Conservation (phyloP, 2,888 invertebrate species). For the Stramonita haemastoma region DNA sequence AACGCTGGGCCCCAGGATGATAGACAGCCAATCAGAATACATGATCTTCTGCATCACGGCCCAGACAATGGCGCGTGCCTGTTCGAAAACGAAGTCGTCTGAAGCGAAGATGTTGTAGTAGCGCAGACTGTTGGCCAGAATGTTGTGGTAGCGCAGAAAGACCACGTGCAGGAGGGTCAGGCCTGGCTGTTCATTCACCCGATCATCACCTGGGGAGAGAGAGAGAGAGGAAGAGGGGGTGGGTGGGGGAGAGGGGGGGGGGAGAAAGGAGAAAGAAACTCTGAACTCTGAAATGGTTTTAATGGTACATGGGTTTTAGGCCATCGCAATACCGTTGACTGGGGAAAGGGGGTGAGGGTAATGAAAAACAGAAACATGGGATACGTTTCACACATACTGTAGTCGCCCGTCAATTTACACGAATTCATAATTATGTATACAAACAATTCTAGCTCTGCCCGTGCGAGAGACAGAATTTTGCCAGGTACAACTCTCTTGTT, state of each 20-base stretch:
- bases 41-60: conserved; percentile 68
- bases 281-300: too few relatives aligned
- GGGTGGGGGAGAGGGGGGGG: not conserved
- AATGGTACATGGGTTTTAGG: too few relatives aligned
- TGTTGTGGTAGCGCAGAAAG: conserved; percentile 58
- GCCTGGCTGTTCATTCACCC: conserved; percentile 58
- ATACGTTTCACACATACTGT: too few relatives aligned
- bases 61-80: conserved; percentile 82
- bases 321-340: too few relatives aligned
- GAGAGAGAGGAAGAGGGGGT: not conserved
- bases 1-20: conserved; percentile 83
- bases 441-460: too few relatives aligned
- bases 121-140: conserved; percentile 49
- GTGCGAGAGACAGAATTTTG: too few relatives aligned
- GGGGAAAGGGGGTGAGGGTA: too few relatives aligned
- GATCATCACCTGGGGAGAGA: conserved; percentile 51
- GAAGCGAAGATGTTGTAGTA: conserved; percentile 30
- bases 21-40: conserved; percentile 71
- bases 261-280: not conserved
- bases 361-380: too few relatives aligned
- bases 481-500: too few relatives aligned
- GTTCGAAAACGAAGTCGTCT: conserved; percentile 79
- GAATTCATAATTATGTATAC: too few relatives aligned
- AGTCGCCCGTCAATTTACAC: too few relatives aligned
- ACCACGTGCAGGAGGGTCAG: conserved; percentile 54